Evolutionary conservation across 2,888 invertebrate genomes (phyloP), one percentile per base, ranked within the genome.

Genomic region (Perithous albicinctus): DNA sequence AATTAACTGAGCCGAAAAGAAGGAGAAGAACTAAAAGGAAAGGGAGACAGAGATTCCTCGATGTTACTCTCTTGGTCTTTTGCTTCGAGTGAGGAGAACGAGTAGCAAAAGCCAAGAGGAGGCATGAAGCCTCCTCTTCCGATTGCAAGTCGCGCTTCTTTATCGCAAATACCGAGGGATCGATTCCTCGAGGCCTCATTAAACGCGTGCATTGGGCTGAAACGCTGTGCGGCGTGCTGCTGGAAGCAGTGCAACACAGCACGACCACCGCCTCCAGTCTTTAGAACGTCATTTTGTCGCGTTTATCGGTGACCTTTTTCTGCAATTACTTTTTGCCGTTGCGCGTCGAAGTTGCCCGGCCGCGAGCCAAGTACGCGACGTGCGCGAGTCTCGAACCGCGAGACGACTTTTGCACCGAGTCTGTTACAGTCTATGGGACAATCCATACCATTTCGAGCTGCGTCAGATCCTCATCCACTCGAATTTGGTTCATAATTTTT

Each of bases 261-360:
- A 32, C 76, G 80, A 87, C 86, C 87, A 86, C 87, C 87, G 87
- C 84, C 85, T 82, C 85, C 84, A 78, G 86, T 86, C 88, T 87
- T 88, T 86, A 87, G 85, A 90, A 88, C 89, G 87, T 89, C 88
- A 89, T 88, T 90, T 89, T 87, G 88, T 90, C 89, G 87, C 88
- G 88, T 89, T 88, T 88, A 86, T 87, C 86, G 85, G 82, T 82
- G 84, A 80, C 85, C 86, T 89, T 90, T 89, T 89, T 88, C 86
- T 85, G 85, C 86, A 85, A 88, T 90, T 87, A 88, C 88, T 89
- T 89, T 88, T 90, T 90, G 84, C 85, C n/a, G 35, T 15, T 80
- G 63, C 66, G 76, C 64, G 74, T 70, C 83, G 66, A 80, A n/a
- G 51, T n/a, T 15, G 48, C 23, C 23, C 20, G 26, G 5, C 15